These are phyloP conservation scores for Pollachius pollachius DNA, from an alignment of 2,113 vertebrate genomes.

Conservation along the genomic window DNA sequence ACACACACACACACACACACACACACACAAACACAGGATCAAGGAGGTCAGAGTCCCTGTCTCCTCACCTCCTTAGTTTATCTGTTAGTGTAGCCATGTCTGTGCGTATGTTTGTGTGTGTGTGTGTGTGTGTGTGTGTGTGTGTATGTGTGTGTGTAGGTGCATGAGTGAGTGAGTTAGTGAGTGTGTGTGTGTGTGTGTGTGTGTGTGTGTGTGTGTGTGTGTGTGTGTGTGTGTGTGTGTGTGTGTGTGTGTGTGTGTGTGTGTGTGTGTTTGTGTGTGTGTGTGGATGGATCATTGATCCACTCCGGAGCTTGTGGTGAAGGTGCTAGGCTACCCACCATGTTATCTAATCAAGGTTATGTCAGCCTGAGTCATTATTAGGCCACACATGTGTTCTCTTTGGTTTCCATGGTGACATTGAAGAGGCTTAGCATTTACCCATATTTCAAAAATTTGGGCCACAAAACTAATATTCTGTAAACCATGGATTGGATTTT, in stretches of 20 bases:
- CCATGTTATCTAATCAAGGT: no score
- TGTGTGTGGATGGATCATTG: neutral
- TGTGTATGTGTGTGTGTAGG: neutral
- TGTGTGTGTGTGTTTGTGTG: neutral
- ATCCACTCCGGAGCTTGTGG: no score
- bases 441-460: no score
- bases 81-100: neutral
- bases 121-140: neutral
- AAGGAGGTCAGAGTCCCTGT: no score
- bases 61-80: no score
- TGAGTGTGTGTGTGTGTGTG: neutral
- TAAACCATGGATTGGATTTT: no score
- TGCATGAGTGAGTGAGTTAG: neutral
- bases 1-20: neutral
- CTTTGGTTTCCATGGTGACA: neutral
- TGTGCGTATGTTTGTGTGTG: neutral
- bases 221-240: neutral
- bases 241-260: neutral
- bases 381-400: neutral
- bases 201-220: neutral
- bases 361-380: no score
- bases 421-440: no score
- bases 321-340: no score
- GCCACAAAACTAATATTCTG: no score
- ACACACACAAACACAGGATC: no score